Evolutionary conservation across 2,888 invertebrate species (phyloP).

Genomic region (Vesta saturnalis): DNA sequence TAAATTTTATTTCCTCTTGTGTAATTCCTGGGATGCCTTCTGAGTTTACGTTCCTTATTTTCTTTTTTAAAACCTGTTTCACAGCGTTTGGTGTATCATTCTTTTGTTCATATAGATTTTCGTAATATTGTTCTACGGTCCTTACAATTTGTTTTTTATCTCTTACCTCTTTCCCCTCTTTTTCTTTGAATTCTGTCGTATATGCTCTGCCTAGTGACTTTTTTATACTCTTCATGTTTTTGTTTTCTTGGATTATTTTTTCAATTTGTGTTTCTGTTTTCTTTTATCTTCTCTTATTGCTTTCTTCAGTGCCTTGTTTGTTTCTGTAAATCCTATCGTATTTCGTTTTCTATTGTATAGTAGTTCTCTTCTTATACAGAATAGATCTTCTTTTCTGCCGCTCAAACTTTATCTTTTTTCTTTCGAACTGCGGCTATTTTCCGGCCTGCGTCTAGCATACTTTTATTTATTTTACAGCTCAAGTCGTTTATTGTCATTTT

Average conservation of each 20-base stretch:
- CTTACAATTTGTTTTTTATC: neutral
- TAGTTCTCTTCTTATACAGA: neutral
- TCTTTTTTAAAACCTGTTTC: neutral
- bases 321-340: too few relatives aligned
- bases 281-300: too few relatives aligned
- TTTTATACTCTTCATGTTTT: too few relatives aligned
- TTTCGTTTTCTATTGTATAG: neutral
- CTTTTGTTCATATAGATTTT: neutral
- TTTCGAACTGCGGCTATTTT: neutral
- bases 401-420: too few relatives aligned
- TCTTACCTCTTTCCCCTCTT: neutral
- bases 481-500: too few relatives aligned
- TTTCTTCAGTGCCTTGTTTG: too few relatives aligned
- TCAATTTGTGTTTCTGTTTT: too few relatives aligned
- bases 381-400: too few relatives aligned
- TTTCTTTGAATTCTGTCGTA: neutral
- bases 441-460: neutral
- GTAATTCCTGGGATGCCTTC: neutral
- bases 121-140: neutral
- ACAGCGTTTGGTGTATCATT: too few relatives aligned
- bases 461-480: neutral
- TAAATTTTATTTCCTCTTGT: neutral
- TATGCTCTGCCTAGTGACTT: neutral
- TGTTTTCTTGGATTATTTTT: too few relatives aligned
- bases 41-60: too few relatives aligned